phyloP scores from a whole-genome alignment of 1,140 invertebrate genomes.

The Calephelis virginiensis region DNA sequence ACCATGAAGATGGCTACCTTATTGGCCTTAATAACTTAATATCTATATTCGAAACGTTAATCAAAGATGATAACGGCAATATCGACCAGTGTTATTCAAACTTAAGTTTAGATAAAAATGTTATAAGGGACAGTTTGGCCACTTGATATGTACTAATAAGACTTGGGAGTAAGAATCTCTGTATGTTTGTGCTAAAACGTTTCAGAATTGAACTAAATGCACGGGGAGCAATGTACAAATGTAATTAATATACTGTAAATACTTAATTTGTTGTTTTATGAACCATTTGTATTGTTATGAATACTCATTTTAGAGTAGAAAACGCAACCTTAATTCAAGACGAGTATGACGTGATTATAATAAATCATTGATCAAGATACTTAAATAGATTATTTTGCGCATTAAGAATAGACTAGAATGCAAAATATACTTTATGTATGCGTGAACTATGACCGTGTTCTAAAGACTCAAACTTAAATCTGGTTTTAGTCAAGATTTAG shows the following conservation, averaged over 20 bases:
- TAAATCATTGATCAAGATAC: constrained; percentile 8
- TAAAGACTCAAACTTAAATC: too few species aligned
- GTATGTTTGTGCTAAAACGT: constrained; percentile 23
- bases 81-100: constrained; percentile 59
- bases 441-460: neutral
- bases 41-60: constrained; percentile 86
- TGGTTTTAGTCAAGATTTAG: too few species aligned
- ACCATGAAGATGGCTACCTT: constrained; percentile 98
- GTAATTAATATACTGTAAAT: constrained; percentile 22
- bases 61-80: constrained; percentile 69
- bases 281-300: constrained; percentile 1
- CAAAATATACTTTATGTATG: neutral
- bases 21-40: constrained; percentile 97
- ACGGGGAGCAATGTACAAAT: constrained; percentile 22
- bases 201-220: constrained; percentile 8
- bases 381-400: constrained; percentile 5
- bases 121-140: constrained; percentile 60
- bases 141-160: constrained; percentile 47
- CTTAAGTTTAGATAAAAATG: constrained; percentile 58
- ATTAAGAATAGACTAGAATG: neutral
- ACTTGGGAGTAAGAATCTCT: constrained; percentile 21
- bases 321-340: constrained; percentile 4
- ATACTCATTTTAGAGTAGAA: constrained; percentile 24
- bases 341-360: neutral
- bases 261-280: constrained; percentile 13